A percentile compares a stretch with the other conserved stretches of the same genome.
phyloP scores from a whole-genome alignment of 2,797 vertebrate genomes.

The Mormyrus proboscirostris region DNA sequence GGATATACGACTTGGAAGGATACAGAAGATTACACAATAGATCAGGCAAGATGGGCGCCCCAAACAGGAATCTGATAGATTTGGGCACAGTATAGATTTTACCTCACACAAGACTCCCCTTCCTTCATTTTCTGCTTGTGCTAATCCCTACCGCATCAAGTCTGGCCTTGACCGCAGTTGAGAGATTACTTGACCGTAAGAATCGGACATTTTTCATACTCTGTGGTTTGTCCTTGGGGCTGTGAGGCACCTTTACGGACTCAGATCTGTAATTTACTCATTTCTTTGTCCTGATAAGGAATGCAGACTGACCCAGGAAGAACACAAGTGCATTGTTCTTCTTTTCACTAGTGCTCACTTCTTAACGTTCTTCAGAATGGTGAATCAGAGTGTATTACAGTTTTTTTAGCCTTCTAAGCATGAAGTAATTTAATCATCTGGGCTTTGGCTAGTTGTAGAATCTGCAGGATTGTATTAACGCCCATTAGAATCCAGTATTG shows the following conservation, averaged over 20 bases:
- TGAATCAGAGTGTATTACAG: background rate
- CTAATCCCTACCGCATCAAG: slow-evolving; percentile 46
- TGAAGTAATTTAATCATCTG: background rate
- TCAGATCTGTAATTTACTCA: background rate
- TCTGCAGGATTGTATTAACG: background rate
- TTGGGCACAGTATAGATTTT: background rate
- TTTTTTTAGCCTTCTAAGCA: background rate
- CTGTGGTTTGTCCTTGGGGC: slow-evolving; percentile 28
- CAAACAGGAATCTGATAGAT: slow-evolving; percentile 1
- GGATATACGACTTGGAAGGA: background rate
- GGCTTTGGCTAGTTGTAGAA: background rate
- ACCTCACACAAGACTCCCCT: background rate
- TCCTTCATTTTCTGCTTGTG: slow-evolving; percentile 23
- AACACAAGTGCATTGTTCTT: background rate
- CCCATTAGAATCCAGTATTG: background rate
- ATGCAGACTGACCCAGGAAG: background rate
- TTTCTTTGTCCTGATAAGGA: background rate
- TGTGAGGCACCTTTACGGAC: background rate
- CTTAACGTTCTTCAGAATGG: background rate
- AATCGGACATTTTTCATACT: slow-evolving; percentile 43
- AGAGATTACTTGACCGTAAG: slow-evolving; percentile 43
- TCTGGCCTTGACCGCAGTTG: slow-evolving; percentile 44
- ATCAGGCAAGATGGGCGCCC: background rate
- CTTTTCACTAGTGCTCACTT: background rate
- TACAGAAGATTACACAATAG: background rate